Conservation (phyloP, 2,888 invertebrate genomes). For the Cepaea hortensis region DNA sequence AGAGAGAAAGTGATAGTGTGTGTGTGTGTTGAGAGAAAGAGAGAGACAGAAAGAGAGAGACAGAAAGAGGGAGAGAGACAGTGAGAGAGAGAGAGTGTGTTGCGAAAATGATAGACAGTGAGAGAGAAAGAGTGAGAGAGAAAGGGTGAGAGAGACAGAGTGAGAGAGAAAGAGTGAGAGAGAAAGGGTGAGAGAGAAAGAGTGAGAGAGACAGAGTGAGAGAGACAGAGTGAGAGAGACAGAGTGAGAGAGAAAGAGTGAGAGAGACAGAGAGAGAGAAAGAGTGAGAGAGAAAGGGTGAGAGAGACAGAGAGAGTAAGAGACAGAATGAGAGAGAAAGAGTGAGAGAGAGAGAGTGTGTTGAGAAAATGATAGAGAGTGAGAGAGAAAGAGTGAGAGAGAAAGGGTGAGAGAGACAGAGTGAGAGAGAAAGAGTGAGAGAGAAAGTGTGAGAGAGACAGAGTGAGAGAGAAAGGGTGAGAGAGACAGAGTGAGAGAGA, state of each 20-base stretch:
- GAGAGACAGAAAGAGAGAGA: neutral
- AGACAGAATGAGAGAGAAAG: neutral
- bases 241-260: neutral
- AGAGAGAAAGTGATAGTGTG: neutral
- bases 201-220: conserved; percentile 14
- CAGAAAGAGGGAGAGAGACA: neutral
- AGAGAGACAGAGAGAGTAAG: neutral
- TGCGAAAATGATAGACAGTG: neutral
- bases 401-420: neutral
- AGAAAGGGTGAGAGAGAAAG: conserved; percentile 9
- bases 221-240: conserved; percentile 26
- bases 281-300: neutral
- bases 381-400: too few species aligned
- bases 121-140: neutral
- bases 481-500: neutral
- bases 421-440: neutral
- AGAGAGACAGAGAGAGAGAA: too few species aligned
- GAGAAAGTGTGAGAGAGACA: neutral
- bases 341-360: neutral
- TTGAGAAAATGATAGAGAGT: too few species aligned
- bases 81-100: neutral
- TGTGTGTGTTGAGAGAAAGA: neutral
- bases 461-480: neutral
- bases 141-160: neutral
- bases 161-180: neutral